Evolutionary conservation across 1,140 invertebrate genomes (phyloP).

Genomic region (Drosophila repleta): DNA sequence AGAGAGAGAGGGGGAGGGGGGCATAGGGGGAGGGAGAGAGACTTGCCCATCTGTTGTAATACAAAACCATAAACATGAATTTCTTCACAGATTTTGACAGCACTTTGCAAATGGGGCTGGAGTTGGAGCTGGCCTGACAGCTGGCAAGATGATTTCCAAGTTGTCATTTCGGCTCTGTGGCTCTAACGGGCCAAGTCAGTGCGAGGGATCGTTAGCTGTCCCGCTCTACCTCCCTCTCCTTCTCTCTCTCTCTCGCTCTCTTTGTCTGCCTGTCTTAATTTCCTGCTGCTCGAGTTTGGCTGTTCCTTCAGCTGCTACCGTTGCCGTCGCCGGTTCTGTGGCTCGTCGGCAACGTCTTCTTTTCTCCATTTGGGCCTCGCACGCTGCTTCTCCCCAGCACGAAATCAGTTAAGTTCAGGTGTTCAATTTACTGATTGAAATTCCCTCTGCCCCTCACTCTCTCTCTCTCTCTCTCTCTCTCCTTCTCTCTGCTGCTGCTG

Average conservation of each 20-base stretch:
- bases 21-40: background rate
- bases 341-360: slow-evolving; percentile 44
- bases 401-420: slow-evolving; percentile 81
- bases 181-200: background rate
- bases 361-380: slow-evolving; percentile 40
- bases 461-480: too few species aligned
- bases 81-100: slow-evolving; percentile 43
- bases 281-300: slow-evolving; percentile 60
- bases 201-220: slow-evolving; percentile 11
- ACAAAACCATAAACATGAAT: slow-evolving; percentile 51
- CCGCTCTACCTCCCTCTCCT: background rate
- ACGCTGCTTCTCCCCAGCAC: slow-evolving; percentile 58
- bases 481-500: too few species aligned
- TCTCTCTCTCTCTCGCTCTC: background rate
- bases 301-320: slow-evolving; percentile 21
- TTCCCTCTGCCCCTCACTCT: too few species aligned
- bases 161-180: slow-evolving; percentile 23
- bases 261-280: slow-evolving; percentile 63
- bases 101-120: slow-evolving; percentile 19
- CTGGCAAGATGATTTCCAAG: slow-evolving; percentile 36
- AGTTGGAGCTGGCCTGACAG: slow-evolving; percentile 16
- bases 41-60: slow-evolving; percentile 39
- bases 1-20: background rate
- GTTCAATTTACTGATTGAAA: slow-evolving; percentile 82
- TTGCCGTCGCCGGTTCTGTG: slow-evolving; percentile 5